These are phyloP conservation scores for Paraplagusia blochii DNA, from an alignment of 2,113 vertebrate species.

Conservation along the genomic window DNA sequence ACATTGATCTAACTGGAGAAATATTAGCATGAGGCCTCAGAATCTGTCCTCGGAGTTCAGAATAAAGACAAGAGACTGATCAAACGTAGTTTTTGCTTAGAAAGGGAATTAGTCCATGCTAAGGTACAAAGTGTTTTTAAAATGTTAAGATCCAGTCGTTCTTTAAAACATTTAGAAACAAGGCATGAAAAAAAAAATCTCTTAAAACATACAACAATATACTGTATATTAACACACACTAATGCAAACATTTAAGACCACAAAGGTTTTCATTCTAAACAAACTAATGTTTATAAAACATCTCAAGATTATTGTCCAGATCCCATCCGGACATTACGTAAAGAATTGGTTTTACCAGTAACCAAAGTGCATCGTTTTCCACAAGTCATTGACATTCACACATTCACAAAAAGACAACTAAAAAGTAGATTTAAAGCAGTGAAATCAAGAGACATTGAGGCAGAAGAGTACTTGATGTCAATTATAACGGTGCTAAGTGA, in stretches of 20 bases:
- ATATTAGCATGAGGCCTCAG: conserved; percentile 2
- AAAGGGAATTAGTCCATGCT: conserved; percentile 55
- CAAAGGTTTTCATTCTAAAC: conserved; percentile 56
- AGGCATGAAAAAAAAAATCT: conserved; percentile 50
- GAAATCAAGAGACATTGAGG: conserved; percentile 8
- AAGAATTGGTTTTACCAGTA: conserved; percentile 57
- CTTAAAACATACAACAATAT: conserved; percentile 44
- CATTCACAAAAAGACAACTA: conserved; percentile 6
- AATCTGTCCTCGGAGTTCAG: conserved; percentile 1
- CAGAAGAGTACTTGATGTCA: conserved; percentile 9
- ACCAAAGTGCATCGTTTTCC: conserved; percentile 54
- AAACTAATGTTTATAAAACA: conserved; percentile 56
- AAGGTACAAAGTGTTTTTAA: conserved; percentile 56
- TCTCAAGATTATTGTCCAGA: conserved; percentile 43
- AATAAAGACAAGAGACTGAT: background rate
- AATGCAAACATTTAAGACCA: conserved; percentile 59
- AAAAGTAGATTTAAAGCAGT: conserved; percentile 5
- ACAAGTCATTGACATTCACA: conserved; percentile 43
- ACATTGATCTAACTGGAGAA: conserved; percentile 23
- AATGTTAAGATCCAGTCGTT: conserved; percentile 54
- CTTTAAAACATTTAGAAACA: conserved; percentile 57
- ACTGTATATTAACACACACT: conserved; percentile 39
- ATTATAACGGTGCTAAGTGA: conserved; percentile 25
- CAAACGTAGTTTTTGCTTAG: conserved; percentile 2
- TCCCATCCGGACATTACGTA: conserved; percentile 41